Evolutionary conservation across 2,113 vertebrate species (phyloP).

Genomic region (Puma concolor): DNA sequence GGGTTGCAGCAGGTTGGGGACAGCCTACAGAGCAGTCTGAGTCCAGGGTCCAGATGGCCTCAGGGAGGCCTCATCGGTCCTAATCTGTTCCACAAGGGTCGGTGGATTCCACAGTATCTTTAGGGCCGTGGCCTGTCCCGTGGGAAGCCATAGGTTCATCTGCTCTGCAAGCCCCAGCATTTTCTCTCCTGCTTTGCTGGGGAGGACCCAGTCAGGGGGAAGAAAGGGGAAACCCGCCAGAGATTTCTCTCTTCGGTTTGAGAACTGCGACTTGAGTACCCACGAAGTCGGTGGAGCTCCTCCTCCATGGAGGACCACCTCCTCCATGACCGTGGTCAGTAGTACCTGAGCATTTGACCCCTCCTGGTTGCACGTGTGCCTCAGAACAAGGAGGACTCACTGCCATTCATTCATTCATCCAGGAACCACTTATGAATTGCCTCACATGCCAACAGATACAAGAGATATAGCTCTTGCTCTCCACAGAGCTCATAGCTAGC

Average conservation of each 20-base stretch:
- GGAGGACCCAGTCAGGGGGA: not conserved
- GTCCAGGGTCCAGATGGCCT: not conserved
- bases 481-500: not conserved
- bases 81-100: not conserved
- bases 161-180: not conserved
- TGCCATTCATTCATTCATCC: not conserved
- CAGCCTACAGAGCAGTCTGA: not conserved
- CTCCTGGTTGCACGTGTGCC: not conserved
- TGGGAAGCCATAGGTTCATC: not conserved
- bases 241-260: not conserved
- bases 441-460: not conserved
- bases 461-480: not conserved
- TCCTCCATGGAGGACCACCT: not conserved
- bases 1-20: not conserved
- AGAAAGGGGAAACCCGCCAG: not conserved
- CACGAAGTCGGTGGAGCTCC: no score
- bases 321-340: not conserved
- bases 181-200: not conserved
- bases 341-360: not conserved
- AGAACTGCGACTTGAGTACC: not conserved
- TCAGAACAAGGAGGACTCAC: not conserved
- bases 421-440: not conserved
- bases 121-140: fast-evolving
- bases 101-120: fast-evolving
- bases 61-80: not conserved